Base-by-base conservation (phyloP, 2,113 vertebrate species). In the Gopherus evgoodei region DNA sequence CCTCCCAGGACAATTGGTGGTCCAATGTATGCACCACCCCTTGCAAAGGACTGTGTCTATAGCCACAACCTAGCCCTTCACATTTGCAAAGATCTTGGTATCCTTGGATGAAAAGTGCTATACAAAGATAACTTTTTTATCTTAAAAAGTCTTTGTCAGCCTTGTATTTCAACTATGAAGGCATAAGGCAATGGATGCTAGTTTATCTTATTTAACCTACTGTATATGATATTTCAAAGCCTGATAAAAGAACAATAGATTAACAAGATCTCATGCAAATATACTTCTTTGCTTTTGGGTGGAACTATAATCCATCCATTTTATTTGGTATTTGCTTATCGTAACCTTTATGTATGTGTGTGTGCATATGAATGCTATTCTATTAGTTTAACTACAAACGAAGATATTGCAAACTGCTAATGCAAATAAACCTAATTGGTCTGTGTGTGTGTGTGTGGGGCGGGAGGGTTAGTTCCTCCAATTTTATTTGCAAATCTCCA, bases 311-410 rank as follows among this genome's bases (percentile, higher is more conserved):
- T 29, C 83, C 81, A 91, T 38, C 57, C 49, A 52, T 84, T 93
- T 44, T 87, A 53, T 87, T 62, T 94, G 86, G 83, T 95, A 90
- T 94, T 96, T 91, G 62, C 57, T 82, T 47, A 59, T 56, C n/a
- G 11, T 86, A 92, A 86, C 72, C 79, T 90, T 93, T 93, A 53
- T 49, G 10, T 89, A 22, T 82, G 35, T 88, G 54, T 29, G 31
- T 24, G 4, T 42, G 4, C 54, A 54, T 44, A 84, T 16, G 21
- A n/a, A 53, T n/a, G n/a, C 35, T 87, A 42, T 83, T 93, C 27
- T 93, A 21, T 54, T 81, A 59, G 27, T 87, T 87, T 91, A 62
- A 89, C 57, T 38, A 9, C 79, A 76, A 84, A 82, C 22, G 29
- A 89, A 54, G 87, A 49, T 35, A 69, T 52, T 69, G 52, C n/a